These are phyloP conservation scores for Drosophila biarmipes DNA, from an alignment of 1,140 invertebrate species.

Conservation along the genomic window DNA sequence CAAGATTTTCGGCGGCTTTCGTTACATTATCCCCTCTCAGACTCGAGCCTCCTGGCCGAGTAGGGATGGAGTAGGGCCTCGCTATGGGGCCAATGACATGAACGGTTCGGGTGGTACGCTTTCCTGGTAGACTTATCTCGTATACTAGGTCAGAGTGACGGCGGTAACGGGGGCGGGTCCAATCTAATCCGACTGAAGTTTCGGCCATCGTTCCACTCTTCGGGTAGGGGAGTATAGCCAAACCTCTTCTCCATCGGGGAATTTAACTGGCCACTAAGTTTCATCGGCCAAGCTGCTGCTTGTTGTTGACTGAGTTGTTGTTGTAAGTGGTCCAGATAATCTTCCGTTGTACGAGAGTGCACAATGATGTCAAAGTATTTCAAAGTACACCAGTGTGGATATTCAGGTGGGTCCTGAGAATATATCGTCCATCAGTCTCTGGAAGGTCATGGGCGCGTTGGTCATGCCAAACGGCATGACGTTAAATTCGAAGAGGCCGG, in stretches of 20 bases:
- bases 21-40: background rate
- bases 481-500: conserved; percentile 3
- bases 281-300: no score
- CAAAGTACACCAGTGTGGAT: background rate
- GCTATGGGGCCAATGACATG: background rate
- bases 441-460: conserved; percentile 9
- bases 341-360: no score
- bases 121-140: background rate
- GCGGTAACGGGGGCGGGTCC: no score
- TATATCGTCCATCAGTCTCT: conserved; percentile 14
- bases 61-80: background rate
- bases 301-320: no score
- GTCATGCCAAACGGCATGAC: conserved; percentile 20
- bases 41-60: background rate
- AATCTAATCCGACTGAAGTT: background rate
- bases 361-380: no score
- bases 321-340: no score
- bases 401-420: background rate
- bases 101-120: background rate
- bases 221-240: no score
- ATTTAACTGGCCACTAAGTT: no score
- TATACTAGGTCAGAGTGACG: background rate
- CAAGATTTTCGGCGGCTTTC: no score
- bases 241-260: no score
- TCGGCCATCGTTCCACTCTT: background rate